Conservation (phyloP, 2,888 invertebrate species). For the Hymenopus coronatus region DNA sequence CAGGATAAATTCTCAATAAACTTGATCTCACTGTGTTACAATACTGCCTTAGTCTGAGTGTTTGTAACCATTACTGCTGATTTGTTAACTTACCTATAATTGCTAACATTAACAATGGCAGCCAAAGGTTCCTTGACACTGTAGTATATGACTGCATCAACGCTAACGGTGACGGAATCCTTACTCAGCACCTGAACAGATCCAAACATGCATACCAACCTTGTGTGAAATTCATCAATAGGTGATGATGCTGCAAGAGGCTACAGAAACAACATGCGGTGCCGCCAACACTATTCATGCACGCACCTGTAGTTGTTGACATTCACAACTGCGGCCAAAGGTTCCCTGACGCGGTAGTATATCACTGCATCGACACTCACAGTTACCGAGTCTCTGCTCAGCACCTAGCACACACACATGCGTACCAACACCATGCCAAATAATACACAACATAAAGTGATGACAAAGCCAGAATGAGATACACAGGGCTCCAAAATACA, state of each 20-base stretch:
- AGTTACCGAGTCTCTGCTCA: constrained; percentile 92
- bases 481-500: too few relatives aligned
- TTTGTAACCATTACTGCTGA: too few relatives aligned
- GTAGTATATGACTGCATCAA: constrained; percentile 87
- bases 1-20: too few relatives aligned
- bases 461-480: not conserved
- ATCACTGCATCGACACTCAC: constrained; percentile 91
- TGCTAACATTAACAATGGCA: constrained; percentile 71
- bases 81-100: constrained; percentile 59
- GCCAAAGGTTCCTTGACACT: constrained; percentile 75
- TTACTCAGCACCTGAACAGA: constrained; percentile 73
- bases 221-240: not conserved
- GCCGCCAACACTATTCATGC: not conserved
- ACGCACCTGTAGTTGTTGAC: constrained; percentile 70
- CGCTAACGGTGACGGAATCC: constrained; percentile 91
- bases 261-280: not conserved
- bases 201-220: not conserved
- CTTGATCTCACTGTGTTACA: too few relatives aligned
- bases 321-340: constrained; percentile 70
- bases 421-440: not conserved
- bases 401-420: constrained; percentile 54
- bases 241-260: not conserved
- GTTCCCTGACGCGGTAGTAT: constrained; percentile 78
- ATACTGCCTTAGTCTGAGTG: too few relatives aligned
- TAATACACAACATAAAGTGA: not conserved